Base-by-base conservation (phyloP, 2,113 vertebrate genomes). In the Podocnemis expansa region DNA sequence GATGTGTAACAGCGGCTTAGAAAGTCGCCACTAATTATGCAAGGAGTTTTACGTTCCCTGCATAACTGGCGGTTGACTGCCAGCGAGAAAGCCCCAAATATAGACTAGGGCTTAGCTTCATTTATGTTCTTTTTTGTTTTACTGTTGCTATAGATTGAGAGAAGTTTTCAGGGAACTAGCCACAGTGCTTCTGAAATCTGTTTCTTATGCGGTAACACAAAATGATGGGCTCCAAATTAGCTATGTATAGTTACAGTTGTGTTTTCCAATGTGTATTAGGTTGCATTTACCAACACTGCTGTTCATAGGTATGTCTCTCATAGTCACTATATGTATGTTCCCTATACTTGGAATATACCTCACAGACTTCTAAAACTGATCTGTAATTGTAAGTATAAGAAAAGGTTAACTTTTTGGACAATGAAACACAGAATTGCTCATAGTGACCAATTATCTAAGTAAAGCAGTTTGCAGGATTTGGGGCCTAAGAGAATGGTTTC, bases 371-470 rank as follows among this genome's bases (percentile, higher is more conserved):
- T 97, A 98, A 96, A 98, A 95, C 97, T 97, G 91, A 96, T 96
- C 98, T 98, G 98, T 98, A 98, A 99, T 98, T 97, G 95, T 95
- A 96, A 97, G 97, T 97, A 91, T 56, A 90, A 98, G 96, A 97
- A 96, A 98, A 98, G 96, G 98, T 98, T 97, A 98, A 98, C 95
- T 96, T 95, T 96, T 97, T 97, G 98, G 98, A 99, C 98, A 98
- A 98, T 96, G 97, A 93, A 97, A 96, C 96, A 96, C 95, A 98
- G 96, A 96, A 96, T 95, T 97, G 94, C 93, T 67, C 86, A 91
- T 76, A 91, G 79, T 56, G 95, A 83, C 87, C 14, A 78, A 83
- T 95, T 95, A 87, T 85, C 94, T 10, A 82, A 94, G 45, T 0
- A 8, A 49, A 45, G 29, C n/a, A 0, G 0, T 52, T 10, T 82